phyloP scores from a whole-genome alignment of 2,113 vertebrate genomes.

The Menidia beryllina region DNA sequence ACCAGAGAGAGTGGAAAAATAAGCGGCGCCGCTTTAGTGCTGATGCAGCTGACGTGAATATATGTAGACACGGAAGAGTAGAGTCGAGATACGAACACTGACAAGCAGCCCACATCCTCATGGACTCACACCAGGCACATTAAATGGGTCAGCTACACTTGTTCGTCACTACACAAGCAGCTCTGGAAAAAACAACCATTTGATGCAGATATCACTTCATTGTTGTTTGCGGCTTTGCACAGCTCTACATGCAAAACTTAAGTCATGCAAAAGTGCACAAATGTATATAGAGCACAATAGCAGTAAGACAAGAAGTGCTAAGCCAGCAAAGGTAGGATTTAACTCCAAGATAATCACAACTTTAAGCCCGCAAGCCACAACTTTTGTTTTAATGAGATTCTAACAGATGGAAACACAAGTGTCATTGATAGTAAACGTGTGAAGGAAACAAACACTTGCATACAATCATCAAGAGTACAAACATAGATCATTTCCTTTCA shows the following conservation, averaged over 20 bases:
- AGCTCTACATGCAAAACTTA: constrained; percentile 6
- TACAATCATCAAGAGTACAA: too few relatives aligned
- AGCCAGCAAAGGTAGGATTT: not conserved
- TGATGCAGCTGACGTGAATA: constrained; percentile 9
- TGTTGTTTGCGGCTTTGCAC: constrained; percentile 50
- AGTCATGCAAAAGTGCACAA: constrained; percentile 6
- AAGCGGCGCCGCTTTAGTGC: constrained; percentile 17
- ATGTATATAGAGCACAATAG: not conserved
- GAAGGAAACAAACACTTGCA: too few relatives aligned
- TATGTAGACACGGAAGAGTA: constrained; percentile 2
- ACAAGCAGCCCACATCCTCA: constrained; percentile 25
- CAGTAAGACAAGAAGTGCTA: not conserved
- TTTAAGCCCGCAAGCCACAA: not conserved
- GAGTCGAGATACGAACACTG: constrained; percentile 7
- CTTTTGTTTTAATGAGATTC: not conserved
- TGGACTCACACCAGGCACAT: constrained; percentile 38
- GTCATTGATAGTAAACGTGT: not conserved
- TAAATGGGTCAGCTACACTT: constrained; percentile 63
- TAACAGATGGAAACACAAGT: not conserved
- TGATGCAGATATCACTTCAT: constrained; percentile 58
- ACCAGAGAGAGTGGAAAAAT: not conserved
- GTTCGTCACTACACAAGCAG: constrained; percentile 44
- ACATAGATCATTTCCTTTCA: too few relatives aligned
- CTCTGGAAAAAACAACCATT: constrained; percentile 62
- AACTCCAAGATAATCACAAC: not conserved